phyloP scores from a whole-genome alignment of 1,140 invertebrate species.

The Drosophila kohkoa region DNA sequence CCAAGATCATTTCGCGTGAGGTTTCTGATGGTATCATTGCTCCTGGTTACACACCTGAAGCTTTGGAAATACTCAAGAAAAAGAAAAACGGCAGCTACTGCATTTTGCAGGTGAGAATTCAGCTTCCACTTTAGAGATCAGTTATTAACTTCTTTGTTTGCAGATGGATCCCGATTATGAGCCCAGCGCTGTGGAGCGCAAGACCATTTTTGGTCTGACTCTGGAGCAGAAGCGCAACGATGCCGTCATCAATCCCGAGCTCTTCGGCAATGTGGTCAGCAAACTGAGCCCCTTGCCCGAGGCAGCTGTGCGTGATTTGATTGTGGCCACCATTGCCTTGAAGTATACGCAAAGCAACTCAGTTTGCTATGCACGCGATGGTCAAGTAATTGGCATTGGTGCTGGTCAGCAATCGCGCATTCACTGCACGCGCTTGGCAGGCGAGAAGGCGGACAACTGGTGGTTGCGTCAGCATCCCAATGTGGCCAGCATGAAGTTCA shows the following conservation, averaged over 20 bases:
- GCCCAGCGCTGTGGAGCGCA: slow-evolving; percentile 92
- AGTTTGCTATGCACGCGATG: slow-evolving; percentile 87
- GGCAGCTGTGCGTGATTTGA: slow-evolving; percentile 93
- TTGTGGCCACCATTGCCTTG: slow-evolving; percentile 97
- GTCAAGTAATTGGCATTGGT: slow-evolving; percentile 98
- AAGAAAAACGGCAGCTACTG: slow-evolving; percentile 98
- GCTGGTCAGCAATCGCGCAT: slow-evolving; percentile 99
- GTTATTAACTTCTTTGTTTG: neutral
- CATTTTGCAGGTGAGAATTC: slow-evolving; percentile 89
- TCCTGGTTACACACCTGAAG: slow-evolving; percentile 94
- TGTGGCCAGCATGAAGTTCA: slow-evolving; percentile 95
- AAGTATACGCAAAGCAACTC: slow-evolving; percentile 97
- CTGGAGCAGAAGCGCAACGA: slow-evolving; percentile 97
- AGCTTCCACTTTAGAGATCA: neutral
- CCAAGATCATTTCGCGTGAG: slow-evolving; percentile 90
- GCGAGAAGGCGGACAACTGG: slow-evolving; percentile 99
- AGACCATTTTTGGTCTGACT: slow-evolving; percentile 95
- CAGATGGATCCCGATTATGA: slow-evolving; percentile 96
- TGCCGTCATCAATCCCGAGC: slow-evolving; percentile 91
- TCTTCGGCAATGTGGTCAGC: slow-evolving; percentile 95
- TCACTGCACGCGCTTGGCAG: slow-evolving; percentile 98
- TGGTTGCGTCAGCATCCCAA: slow-evolving; percentile 97
- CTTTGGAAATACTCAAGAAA: slow-evolving; percentile 95
- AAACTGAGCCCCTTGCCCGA: slow-evolving; percentile 90
- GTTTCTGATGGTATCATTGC: slow-evolving; percentile 99